These are phyloP conservation scores for Melanargia galathea DNA, from an alignment of 2,888 invertebrate species.

Conservation along the genomic window DNA sequence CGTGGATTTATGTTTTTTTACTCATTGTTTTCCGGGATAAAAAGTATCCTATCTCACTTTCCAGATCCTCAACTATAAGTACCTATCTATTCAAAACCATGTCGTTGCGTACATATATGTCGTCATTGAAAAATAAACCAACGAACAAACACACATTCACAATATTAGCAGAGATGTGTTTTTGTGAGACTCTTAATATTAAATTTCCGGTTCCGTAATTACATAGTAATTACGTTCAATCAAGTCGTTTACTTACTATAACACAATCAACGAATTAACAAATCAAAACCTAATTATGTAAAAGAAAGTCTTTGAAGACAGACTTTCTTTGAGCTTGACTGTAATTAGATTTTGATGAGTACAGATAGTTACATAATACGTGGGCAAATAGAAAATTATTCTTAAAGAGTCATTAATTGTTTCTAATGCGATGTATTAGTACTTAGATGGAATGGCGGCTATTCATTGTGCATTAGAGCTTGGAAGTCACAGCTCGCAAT, in stretches of 20 bases:
- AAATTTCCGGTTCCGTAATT: conserved; percentile 8
- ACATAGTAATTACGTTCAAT: conserved; percentile 4
- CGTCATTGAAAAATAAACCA: too few relatives aligned
- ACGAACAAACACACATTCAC: too few relatives aligned
- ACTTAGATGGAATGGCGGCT: conserved; percentile 47
- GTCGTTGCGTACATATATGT: too few relatives aligned
- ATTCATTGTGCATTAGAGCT: conserved; percentile 43
- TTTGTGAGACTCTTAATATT: background rate
- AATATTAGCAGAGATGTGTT: too few relatives aligned
- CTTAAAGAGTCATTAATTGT: conserved; percentile 34
- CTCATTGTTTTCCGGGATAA: too few relatives aligned
- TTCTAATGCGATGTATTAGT: conserved; percentile 35
- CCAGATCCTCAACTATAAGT: too few relatives aligned
- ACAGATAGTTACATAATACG: background rate
- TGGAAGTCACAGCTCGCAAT: conserved; percentile 44
- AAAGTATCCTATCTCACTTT: too few relatives aligned
- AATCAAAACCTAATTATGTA: conserved; percentile 13
- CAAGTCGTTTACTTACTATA: conserved; percentile 10
- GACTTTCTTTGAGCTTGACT: background rate
- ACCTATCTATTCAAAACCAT: too few relatives aligned
- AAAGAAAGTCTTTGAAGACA: conserved; percentile 4
- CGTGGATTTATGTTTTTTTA: too few relatives aligned
- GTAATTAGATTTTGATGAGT: conserved; percentile 11
- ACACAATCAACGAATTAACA: conserved; percentile 16
- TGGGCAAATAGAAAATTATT: conserved; percentile 26